Conservation (phyloP, 2,888 invertebrate genomes). For the Agrochola lychnidis region DNA sequence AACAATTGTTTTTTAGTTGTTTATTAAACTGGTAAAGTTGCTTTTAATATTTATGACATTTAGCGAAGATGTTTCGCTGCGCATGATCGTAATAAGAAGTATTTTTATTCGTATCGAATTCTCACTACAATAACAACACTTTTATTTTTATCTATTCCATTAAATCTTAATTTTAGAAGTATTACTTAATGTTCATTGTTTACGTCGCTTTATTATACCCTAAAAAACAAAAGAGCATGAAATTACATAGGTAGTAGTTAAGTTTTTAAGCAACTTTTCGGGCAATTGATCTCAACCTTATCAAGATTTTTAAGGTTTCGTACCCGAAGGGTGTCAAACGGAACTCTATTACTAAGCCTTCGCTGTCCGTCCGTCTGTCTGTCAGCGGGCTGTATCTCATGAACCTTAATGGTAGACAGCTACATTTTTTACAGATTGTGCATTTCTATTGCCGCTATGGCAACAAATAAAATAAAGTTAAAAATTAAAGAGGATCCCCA, state of each 20-base stretch:
- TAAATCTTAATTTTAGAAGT: background rate
- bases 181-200: background rate
- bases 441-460: no score
- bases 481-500: no score
- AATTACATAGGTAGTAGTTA: background rate
- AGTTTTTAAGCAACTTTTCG: constrained; percentile 3
- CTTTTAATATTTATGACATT: constrained; percentile 10
- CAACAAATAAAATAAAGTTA: no score
- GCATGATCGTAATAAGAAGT: background rate
- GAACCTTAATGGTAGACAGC: no score
- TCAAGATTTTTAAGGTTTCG: constrained; percentile 5
- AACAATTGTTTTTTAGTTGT: constrained; percentile 6
- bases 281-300: constrained; percentile 24
- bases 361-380: no score
- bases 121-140: no score
- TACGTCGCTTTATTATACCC: background rate
- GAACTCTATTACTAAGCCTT: no score
- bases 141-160: no score
- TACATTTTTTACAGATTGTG: no score
- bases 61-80: constrained; percentile 7
- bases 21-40: constrained; percentile 2
- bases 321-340: no score
- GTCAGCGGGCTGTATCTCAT: no score
- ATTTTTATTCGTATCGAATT: background rate
- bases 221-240: constrained; percentile 27